Conservation (phyloP, 2,888 invertebrate genomes). For the Choreutis nemorana region DNA sequence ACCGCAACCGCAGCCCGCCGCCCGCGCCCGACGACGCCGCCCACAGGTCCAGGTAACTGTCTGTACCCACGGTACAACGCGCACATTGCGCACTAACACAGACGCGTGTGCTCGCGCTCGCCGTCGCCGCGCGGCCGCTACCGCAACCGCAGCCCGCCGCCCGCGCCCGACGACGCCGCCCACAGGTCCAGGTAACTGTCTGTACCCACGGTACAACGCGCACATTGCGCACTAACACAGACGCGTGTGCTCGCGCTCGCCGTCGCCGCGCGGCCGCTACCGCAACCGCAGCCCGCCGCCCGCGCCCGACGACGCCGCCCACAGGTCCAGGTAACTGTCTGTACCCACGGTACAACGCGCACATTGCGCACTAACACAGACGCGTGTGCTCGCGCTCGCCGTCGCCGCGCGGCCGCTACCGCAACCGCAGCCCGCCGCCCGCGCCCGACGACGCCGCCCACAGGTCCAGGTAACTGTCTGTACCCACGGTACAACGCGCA, state of each 20-base stretch:
- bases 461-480: too few species aligned
- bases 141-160: constrained; percentile 33
- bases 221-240: too few species aligned
- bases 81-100: constrained; percentile 65
- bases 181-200: constrained; percentile 41
- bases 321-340: constrained; percentile 38
- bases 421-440: constrained; percentile 65
- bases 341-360: too few species aligned
- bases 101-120: constrained; percentile 43
- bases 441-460: too few species aligned
- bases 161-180: constrained; percentile 13
- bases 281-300: constrained; percentile 74
- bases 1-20: constrained; percentile 67
- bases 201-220: too few species aligned
- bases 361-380: too few species aligned
- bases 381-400: too few species aligned
- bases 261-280: constrained; percentile 69
- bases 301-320: constrained; percentile 27
- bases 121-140: constrained; percentile 62
- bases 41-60: constrained; percentile 34
- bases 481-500: too few species aligned
- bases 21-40: constrained; percentile 40
- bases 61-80: constrained; percentile 30
- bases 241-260: constrained; percentile 30
- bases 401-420: too few species aligned